Conservation (phyloP, 2,888 invertebrate species). For the Stenichneumon culpator region DNA sequence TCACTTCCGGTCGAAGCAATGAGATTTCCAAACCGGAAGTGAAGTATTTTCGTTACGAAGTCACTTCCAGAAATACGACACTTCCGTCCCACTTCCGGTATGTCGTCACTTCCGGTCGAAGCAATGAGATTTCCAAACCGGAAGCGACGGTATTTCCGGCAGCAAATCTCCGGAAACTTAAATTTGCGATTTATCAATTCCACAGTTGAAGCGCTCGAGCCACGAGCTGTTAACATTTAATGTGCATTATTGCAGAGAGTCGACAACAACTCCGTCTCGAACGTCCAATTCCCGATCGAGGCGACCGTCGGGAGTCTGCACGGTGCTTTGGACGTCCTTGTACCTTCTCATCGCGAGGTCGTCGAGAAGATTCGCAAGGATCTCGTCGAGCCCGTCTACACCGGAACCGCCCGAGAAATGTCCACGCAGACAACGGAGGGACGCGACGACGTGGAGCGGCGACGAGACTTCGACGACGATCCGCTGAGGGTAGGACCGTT, state of each 20-base stretch:
- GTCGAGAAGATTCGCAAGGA: constrained; percentile 88
- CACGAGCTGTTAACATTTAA: neutral
- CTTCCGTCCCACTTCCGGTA: too few species aligned
- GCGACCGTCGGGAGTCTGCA: constrained; percentile 86
- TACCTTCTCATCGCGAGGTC: constrained; percentile 89
- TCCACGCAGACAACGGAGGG: constrained; percentile 85
- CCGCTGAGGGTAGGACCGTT: constrained; percentile 74
- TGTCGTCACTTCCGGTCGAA: too few species aligned
- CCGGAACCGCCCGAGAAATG: constrained; percentile 82
- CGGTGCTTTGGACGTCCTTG: constrained; percentile 87
- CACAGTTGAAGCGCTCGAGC: too few species aligned
- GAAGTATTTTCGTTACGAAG: too few species aligned
- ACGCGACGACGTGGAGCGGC: constrained; percentile 18
- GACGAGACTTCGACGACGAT: constrained; percentile 65
- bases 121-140: too few species aligned
- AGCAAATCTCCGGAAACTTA: too few species aligned
- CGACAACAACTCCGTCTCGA: constrained; percentile 88
- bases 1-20: too few species aligned
- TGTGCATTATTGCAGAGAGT: constrained; percentile 85
- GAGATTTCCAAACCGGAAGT: too few species aligned
- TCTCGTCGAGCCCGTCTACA: constrained; percentile 88
- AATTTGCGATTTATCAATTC: too few species aligned
- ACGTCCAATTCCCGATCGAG: constrained; percentile 87
- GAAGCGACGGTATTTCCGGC: too few species aligned
- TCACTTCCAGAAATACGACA: too few species aligned